Evolutionary conservation across 2,113 vertebrate genomes (phyloP), one percentile per base, ranked within the genome.

Genomic region (Passer montanus): DNA sequence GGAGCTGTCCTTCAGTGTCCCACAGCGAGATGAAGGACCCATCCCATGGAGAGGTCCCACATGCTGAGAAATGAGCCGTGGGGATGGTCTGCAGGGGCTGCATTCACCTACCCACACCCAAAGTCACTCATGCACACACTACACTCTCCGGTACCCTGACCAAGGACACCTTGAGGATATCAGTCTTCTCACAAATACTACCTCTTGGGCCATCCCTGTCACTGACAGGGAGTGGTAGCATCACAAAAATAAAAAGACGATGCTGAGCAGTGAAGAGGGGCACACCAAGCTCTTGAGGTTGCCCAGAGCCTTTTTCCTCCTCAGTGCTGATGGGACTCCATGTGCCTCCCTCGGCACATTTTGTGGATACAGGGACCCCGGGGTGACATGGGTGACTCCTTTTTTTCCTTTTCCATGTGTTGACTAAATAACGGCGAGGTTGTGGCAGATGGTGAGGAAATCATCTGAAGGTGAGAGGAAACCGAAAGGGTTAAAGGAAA

Each of bases 401-500:
- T 46, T 64, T 77, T 53, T n/a, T 27, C 22, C 6, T 30, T 78
- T 15, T 18, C n/a, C 7, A 1, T 13, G 24, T 44, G n/a, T 31
- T 77, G 18, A 50, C n/a, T 41, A 37, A 77, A 46, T 26, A 81
- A 33, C 10, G 22, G 37, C 2, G 6, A 49, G 15, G 27, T 31
- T 26, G 10, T 27, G 46, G 67, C 80, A 89, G 80, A 84, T 50
- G 67, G 27, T 12, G 31, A 75, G 49, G 33, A 66, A 83, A n/a
- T 18, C 23, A 17, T 60, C 16, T 46, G 31, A 70, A 88, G 23
- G 46, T 1, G 1, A 59, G 67, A 58, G 35, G 49, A 77, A 87
- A 82, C 26, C 0, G 7, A 92, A 95, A 13, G 77, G 64, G 93
- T 97, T 97, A 97, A 96, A 94, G 46, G 82, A 55, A 92, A 90